Percentiles rank a stretch among this genome's conserved stretches.
Evolutionary conservation across 2,888 invertebrate species (phyloP).

Genomic region (Sipha maydis): DNA sequence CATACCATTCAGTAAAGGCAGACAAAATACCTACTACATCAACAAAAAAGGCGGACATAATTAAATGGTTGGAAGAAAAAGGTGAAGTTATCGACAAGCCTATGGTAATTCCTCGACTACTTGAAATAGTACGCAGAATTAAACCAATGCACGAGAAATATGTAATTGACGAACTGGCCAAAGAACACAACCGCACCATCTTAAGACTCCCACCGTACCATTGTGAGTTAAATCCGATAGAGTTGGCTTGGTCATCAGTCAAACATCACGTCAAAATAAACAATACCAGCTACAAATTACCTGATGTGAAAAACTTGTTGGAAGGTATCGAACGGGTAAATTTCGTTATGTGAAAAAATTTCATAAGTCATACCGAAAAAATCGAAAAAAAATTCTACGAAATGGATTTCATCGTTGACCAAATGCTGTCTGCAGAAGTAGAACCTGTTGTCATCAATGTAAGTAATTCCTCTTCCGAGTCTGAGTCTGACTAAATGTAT

Average conservation of each 20-base stretch:
- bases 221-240: neutral
- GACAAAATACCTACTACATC: too few relatives aligned
- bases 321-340: neutral
- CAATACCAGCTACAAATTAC: slow-evolving; percentile 26
- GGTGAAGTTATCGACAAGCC: slow-evolving; percentile 5
- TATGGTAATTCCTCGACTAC: slow-evolving; percentile 27
- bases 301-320: slow-evolving; percentile 15
- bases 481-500: too few relatives aligned
- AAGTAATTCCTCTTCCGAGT: too few relatives aligned
- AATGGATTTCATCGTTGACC: neutral
- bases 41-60: too few relatives aligned
- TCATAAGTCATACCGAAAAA: neutral
- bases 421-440: neutral
- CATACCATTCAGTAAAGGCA: neutral
- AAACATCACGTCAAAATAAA: slow-evolving; percentile 41
- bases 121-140: slow-evolving; percentile 24
- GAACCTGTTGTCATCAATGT: neutral
- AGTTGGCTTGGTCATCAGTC: slow-evolving; percentile 36
- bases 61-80: too few relatives aligned
- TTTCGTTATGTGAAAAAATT: slow-evolving; percentile 16
- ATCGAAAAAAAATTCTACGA: slow-evolving; percentile 6
- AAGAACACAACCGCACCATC: slow-evolving; percentile 38
- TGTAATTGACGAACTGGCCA: slow-evolving; percentile 10
- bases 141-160: slow-evolving; percentile 32
- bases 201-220: slow-evolving; percentile 40